Evolutionary conservation across 2,888 invertebrate genomes (phyloP).

Genomic region (Parascotia fuliginaria): DNA sequence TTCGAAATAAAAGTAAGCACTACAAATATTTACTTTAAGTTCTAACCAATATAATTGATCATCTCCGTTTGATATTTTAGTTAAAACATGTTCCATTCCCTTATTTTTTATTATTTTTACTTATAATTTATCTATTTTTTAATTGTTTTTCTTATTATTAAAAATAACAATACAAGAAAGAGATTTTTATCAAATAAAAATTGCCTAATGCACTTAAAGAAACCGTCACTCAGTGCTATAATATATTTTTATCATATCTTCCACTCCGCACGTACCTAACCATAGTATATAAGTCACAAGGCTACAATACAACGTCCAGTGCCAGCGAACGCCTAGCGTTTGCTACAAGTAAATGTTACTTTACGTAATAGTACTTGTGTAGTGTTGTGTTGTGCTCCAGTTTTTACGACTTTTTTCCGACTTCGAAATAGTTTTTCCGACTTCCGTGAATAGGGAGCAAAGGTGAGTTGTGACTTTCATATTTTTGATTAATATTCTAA

Average conservation of each 20-base stretch:
- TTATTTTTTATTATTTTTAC: too few relatives aligned
- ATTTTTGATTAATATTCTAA: not conserved
- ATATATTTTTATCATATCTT: constrained; percentile 12
- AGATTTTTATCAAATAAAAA: too few relatives aligned
- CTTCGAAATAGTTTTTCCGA: constrained; percentile 7
- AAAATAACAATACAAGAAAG: too few relatives aligned
- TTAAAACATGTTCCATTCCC: too few relatives aligned
- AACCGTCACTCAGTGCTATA: too few relatives aligned
- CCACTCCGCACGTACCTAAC: constrained; percentile 10
- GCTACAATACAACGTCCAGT: constrained; percentile 54
- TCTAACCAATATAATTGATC: too few relatives aligned
- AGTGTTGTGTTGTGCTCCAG: constrained; percentile 62
- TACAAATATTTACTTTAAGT: too few relatives aligned
- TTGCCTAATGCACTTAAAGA: too few relatives aligned
- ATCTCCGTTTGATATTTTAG: too few relatives aligned
- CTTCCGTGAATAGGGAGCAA: constrained; percentile 41
- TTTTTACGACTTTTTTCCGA: constrained; percentile 40
- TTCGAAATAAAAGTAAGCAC: too few relatives aligned
- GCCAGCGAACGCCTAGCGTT: constrained; percentile 65
- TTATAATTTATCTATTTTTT: too few relatives aligned
- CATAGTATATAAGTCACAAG: constrained; percentile 61
- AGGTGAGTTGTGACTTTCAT: constrained; percentile 16
- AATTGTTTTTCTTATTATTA: too few relatives aligned
- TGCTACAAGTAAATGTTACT: constrained; percentile 53
- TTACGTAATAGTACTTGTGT: constrained; percentile 46